Conservation (phyloP, 2,797 vertebrate species). For the Lacerta agilis region DNA sequence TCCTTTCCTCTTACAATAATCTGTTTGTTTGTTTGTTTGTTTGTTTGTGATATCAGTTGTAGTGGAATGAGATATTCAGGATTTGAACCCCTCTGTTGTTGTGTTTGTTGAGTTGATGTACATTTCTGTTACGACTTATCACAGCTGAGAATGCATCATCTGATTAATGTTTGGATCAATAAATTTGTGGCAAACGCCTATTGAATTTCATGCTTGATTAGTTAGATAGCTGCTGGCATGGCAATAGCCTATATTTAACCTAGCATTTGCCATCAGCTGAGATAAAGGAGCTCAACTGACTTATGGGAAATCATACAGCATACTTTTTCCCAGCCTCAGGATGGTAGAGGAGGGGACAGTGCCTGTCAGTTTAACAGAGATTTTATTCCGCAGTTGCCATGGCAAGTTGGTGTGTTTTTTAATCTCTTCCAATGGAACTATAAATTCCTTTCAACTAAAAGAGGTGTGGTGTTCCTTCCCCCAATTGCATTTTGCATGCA, state of each 20-base stretch:
- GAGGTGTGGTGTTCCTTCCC: background rate
- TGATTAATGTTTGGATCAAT: conserved; percentile 33
- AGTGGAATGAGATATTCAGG: too few species aligned
- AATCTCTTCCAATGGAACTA: conserved; percentile 34
- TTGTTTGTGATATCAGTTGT: background rate
- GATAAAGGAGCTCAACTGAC: conserved; percentile 66
- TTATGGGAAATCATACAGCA: conserved; percentile 61
- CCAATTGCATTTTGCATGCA: conserved; percentile 4
- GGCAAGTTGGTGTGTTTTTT: conserved; percentile 51
- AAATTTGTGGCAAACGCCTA: conserved; percentile 35
- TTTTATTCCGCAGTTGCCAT: conserved; percentile 46
- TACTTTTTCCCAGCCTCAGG: conserved; percentile 48
- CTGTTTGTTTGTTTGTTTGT: background rate
- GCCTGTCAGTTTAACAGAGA: conserved; percentile 53
- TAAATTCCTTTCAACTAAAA: conserved; percentile 51
- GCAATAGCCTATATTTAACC: conserved; percentile 59
- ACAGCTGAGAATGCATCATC: conserved; percentile 41
- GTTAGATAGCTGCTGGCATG: conserved; percentile 48
- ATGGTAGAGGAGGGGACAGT: conserved; percentile 44
- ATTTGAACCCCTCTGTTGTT: background rate
- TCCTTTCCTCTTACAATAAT: too few species aligned
- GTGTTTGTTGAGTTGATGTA: background rate
- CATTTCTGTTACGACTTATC: background rate
- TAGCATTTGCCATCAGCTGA: conserved; percentile 45
- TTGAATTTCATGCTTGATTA: conserved; percentile 50